Evolutionary conservation across 2,797 vertebrate species (phyloP).

Genomic region (Salarias fasciatus): DNA sequence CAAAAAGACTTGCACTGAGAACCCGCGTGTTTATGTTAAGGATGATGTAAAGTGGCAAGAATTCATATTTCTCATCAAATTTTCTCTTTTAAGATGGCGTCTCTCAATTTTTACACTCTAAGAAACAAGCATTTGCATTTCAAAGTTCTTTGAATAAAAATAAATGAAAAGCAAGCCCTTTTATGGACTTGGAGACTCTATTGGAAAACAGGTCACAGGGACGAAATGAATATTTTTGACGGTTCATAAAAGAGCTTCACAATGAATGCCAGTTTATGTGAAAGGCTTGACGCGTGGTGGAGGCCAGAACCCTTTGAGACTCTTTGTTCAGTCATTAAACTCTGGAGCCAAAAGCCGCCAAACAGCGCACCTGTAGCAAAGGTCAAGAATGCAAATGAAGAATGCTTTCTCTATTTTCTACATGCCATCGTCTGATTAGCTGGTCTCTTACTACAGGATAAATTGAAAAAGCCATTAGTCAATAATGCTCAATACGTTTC

Average conservation of each 20-base stretch:
- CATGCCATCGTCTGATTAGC: conserved; percentile 61
- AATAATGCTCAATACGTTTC: conserved; percentile 1
- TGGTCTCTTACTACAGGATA: conserved; percentile 31
- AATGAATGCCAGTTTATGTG: conserved; percentile 79
- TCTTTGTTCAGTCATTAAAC: conserved; percentile 54
- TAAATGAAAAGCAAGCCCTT: conserved; percentile 82
- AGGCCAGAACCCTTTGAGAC: conserved; percentile 64
- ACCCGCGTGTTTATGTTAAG: conserved; percentile 78
- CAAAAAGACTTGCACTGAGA: conserved; percentile 73
- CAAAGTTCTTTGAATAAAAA: conserved; percentile 81
- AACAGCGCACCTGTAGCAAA: conserved; percentile 58
- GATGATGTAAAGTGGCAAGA: conserved; percentile 82
- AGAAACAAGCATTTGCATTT: conserved; percentile 86
- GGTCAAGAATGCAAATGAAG: conserved; percentile 49
- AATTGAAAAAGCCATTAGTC: conserved; percentile 36
- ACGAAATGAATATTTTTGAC: conserved; percentile 79
- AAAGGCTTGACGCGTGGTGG: conserved; percentile 72
- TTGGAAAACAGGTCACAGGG: conserved; percentile 82
- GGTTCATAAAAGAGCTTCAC: conserved; percentile 79
- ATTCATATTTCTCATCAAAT: conserved; percentile 82
- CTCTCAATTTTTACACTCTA: conserved; percentile 71
- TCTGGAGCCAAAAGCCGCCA: conserved; percentile 49
- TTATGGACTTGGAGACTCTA: conserved; percentile 80
- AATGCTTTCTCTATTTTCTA: conserved; percentile 67
- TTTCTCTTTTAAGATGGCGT: conserved; percentile 72